Conservation (phyloP, 2,113 vertebrate genomes). For the Tupaia chinensis region DNA sequence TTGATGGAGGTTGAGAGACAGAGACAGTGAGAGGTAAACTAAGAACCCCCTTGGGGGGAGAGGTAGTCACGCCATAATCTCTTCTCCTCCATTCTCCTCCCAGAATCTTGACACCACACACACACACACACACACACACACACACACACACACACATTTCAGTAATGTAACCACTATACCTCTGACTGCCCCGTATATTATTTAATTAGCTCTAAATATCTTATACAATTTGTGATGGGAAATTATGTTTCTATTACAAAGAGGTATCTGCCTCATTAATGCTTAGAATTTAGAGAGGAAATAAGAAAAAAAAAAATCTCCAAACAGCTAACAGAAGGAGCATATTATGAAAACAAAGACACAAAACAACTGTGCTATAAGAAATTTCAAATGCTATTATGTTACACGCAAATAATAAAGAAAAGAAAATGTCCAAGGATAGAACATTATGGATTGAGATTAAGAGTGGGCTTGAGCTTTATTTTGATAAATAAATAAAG, state of each 20-base stretch:
- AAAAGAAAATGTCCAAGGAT: not conserved
- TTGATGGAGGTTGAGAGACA: no score
- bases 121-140: no score
- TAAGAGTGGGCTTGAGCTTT: not conserved
- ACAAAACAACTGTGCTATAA: not conserved
- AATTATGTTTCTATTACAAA: not conserved
- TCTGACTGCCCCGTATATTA: no score
- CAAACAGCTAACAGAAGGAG: no score
- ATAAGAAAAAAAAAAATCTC: not conserved
- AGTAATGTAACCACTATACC: no score
- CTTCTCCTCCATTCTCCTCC: no score
- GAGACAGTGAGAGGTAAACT: no score
- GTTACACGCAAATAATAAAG: not conserved
- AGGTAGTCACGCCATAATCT: no score
- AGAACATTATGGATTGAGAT: not conserved
- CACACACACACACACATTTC: no score
- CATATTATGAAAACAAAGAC: no score
- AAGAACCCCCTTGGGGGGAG: no score
- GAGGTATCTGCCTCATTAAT: not conserved
- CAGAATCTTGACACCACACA: no score
- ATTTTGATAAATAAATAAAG: not conserved
- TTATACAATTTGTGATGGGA: not conserved
- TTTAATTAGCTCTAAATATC: not conserved
- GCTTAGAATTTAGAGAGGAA: not conserved
- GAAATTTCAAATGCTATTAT: not conserved